Evolutionary conservation across 2,888 invertebrate species (phyloP).

Genomic region (Andrena dorsata): DNA sequence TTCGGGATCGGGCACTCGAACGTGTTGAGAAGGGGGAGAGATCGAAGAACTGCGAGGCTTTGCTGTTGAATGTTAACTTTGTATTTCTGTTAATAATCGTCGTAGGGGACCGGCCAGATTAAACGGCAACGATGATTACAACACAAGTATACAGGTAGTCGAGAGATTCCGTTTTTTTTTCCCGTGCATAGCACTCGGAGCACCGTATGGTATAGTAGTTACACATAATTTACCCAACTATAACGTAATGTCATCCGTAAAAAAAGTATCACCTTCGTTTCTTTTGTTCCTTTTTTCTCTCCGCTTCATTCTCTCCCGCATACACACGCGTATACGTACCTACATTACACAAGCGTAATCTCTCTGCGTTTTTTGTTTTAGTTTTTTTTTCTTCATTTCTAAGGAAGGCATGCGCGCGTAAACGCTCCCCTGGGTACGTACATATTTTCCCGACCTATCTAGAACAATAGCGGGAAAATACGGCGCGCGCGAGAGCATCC

Average conservation of each 20-base stretch:
- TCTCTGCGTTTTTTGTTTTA: constrained; percentile 20
- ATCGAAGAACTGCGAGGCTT: constrained; percentile 8
- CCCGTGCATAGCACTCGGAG: constrained; percentile 82
- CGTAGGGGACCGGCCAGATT: constrained; percentile 67
- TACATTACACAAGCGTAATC: constrained; percentile 18
- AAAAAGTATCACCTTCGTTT: constrained; percentile 66
- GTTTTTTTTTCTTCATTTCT: too few relatives aligned
- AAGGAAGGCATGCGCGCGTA: constrained; percentile 26
- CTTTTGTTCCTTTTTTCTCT: constrained; percentile 15
- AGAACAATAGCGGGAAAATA: constrained; percentile 61
- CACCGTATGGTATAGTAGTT: constrained; percentile 79
- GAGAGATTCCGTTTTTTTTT: constrained; percentile 74
- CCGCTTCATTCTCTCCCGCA: constrained; percentile 18
- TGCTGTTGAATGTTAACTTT: constrained; percentile 80
- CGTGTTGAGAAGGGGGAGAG: neutral
- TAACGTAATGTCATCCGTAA: constrained; percentile 72
- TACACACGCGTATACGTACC: constrained; percentile 4
- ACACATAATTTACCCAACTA: constrained; percentile 73
- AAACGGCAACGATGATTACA: constrained; percentile 77
- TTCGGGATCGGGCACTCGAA: neutral
- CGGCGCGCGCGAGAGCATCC: constrained; percentile 45
- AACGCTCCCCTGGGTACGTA: constrained; percentile 48
- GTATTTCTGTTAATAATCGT: constrained; percentile 82
- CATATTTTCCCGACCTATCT: constrained; percentile 65
- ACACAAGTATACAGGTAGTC: constrained; percentile 79